A percentile compares a stretch with the other conserved stretches of the same genome.
These are phyloP conservation scores for Chamaedrilus cognettii DNA, from an alignment of 2,888 invertebrate species.

Conservation along the genomic window DNA sequence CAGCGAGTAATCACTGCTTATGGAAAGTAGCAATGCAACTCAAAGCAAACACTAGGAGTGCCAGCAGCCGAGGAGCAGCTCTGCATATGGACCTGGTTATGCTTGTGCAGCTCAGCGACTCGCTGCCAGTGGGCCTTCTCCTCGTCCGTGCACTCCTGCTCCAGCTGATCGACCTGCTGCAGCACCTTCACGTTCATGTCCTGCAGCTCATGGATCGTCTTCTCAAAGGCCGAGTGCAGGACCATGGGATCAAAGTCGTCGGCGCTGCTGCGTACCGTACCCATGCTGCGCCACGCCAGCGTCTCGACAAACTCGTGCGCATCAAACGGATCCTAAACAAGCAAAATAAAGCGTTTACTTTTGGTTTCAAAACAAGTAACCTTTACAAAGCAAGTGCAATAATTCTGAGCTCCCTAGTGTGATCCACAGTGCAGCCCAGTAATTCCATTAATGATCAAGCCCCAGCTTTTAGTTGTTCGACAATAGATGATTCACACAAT, in stretches of 20 bases:
- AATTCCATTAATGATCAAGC: too few species aligned
- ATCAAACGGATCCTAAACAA: constrained; percentile 39
- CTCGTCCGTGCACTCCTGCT: constrained; percentile 80
- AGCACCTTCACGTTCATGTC: constrained; percentile 51
- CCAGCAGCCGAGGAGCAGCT: too few species aligned
- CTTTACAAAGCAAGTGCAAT: too few species aligned
- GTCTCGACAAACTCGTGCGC: constrained; percentile 91
- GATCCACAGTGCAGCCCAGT: too few species aligned
- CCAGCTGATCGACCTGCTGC: constrained; percentile 63
- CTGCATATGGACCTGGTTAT: constrained; percentile 65
- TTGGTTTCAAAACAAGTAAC: neutral
- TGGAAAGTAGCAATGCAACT: too few species aligned
- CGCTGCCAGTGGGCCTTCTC: constrained; percentile 81
- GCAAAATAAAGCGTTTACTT: neutral
- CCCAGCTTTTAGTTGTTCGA: too few species aligned
- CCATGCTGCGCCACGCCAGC: constrained; percentile 90
- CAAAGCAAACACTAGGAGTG: too few species aligned
- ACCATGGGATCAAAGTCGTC: constrained; percentile 78
- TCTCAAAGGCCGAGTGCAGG: constrained; percentile 88
- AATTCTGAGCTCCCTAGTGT: too few species aligned
- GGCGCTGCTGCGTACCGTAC: constrained; percentile 68
- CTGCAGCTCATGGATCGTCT: constrained; percentile 70
- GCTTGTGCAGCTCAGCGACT: constrained; percentile 75
- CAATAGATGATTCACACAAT: too few species aligned
- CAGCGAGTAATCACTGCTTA: too few species aligned